Evolutionary conservation across 2,888 invertebrate genomes (phyloP).

Genomic region (Furcula furcula): DNA sequence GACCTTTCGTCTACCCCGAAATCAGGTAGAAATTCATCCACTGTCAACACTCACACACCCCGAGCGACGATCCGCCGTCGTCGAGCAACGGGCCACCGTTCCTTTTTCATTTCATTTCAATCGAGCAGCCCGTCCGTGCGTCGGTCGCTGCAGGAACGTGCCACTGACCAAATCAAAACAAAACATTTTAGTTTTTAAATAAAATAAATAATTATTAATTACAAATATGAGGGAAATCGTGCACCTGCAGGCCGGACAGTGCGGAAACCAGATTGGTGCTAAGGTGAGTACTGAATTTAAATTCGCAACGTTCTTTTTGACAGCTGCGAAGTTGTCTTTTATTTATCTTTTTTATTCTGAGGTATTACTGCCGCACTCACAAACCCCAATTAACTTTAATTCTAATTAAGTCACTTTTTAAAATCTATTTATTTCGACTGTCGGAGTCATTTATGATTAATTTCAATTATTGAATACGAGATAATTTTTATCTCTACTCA

Average conservation of each 20-base stretch:
- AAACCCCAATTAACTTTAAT: too few relatives aligned
- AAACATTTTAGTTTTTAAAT: constrained; percentile 31
- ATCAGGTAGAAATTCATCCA: constrained; percentile 25
- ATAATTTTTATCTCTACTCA: too few relatives aligned
- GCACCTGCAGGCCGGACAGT: constrained; percentile 91
- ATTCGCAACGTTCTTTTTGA: constrained; percentile 30
- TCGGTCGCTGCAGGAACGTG: constrained; percentile 21
- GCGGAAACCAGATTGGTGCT: constrained; percentile 91
- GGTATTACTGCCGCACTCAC: too few relatives aligned
- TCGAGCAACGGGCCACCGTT: constrained; percentile 42
- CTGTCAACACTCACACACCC: constrained; percentile 59
- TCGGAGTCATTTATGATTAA: too few relatives aligned
- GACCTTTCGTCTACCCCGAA: constrained; percentile 26
- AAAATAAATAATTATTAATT: constrained; percentile 35
- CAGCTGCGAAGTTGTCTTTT: constrained; percentile 9
- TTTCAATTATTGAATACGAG: too few relatives aligned
- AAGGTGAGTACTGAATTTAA: constrained; percentile 61
- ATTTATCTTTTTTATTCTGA: constrained; percentile 1
- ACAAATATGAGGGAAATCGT: constrained; percentile 90
- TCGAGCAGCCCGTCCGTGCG: constrained; percentile 49
- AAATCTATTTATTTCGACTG: too few relatives aligned
- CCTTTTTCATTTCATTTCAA: constrained; percentile 56
- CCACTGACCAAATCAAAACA: constrained; percentile 31
- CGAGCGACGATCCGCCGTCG: constrained; percentile 41
- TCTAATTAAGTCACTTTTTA: too few relatives aligned